Percentiles rank a stretch among this genome's conserved stretches.
These are phyloP conservation scores for Clarias macrocephalus DNA, from an alignment of 2,113 vertebrate species.

Conservation along the genomic window DNA sequence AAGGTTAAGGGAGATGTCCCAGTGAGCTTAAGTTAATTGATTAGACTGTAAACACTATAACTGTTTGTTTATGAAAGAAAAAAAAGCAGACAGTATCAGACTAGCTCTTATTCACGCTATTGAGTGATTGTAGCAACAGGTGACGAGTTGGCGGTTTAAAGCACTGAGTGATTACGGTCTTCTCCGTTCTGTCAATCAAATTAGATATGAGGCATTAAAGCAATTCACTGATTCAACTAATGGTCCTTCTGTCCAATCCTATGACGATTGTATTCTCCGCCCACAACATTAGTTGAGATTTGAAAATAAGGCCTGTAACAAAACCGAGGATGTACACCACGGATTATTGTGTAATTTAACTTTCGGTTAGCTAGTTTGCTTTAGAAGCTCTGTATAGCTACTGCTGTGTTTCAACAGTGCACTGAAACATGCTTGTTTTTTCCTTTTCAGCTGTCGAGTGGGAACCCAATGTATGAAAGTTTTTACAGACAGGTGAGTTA, in stretches of 20 bases:
- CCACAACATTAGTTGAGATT: not conserved
- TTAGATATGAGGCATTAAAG: not conserved
- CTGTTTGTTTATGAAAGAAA: not conserved
- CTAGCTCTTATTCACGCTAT: not conserved
- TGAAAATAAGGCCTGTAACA: not conserved
- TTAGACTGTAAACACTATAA: not conserved
- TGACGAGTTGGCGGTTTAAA: not conserved
- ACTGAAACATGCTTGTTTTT: slow-evolving; percentile 24
- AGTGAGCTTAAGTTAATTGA: not conserved
- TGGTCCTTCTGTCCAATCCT: not conserved
- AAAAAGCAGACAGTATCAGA: not conserved
- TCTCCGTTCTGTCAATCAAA: not conserved
- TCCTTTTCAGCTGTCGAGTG: slow-evolving; percentile 80
- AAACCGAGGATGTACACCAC: no score
- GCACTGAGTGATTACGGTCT: not conserved
- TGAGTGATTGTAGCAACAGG: not conserved
- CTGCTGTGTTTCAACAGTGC: not conserved
- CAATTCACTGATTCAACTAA: not conserved
- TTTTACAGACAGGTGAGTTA: slow-evolving; percentile 90
- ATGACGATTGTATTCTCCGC: not conserved
- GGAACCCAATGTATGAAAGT: slow-evolving; percentile 89
- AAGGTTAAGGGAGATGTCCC: not conserved
- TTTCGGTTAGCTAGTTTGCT: no score
- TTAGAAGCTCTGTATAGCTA: not conserved
- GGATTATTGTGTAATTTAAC: no score